Conservation (phyloP, 53 echinoderm and acorn worm species). For the Patiria pectinifera region DNA sequence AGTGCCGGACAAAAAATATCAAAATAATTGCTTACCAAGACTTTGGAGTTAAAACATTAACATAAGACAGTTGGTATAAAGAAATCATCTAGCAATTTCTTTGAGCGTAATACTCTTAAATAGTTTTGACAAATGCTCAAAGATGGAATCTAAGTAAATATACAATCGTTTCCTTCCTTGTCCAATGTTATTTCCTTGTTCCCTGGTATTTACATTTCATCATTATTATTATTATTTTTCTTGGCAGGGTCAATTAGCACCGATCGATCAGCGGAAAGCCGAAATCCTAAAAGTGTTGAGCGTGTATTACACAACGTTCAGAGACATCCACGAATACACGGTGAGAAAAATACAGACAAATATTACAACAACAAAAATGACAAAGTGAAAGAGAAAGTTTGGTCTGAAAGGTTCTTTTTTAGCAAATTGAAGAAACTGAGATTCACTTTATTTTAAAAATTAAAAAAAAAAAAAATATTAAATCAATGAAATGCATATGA, state of each 20-base stretch:
- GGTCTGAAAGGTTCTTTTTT: too few relatives aligned
- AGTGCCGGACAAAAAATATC: too few relatives aligned
- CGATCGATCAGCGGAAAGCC: slow-evolving; percentile 84
- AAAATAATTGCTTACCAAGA: too few relatives aligned
- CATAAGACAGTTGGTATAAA: not conserved
- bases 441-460: too few relatives aligned
- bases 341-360: slow-evolving; percentile 46
- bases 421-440: too few relatives aligned
- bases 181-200: not conserved
- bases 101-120: not conserved
- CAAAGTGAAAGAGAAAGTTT: too few relatives aligned
- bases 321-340: slow-evolving; percentile 91
- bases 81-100: not conserved
- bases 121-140: not conserved
- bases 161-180: not conserved
- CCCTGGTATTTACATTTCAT: not conserved
- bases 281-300: slow-evolving; percentile 88
- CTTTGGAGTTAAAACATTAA: not conserved
- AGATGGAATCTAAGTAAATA: not conserved
- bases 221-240: not conserved
- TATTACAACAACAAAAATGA: too few relatives aligned
- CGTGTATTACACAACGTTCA: slow-evolving; percentile 97
- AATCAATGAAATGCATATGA: too few relatives aligned
- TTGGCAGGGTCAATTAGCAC: slow-evolving; percentile 74
- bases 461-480: too few relatives aligned